A percentile compares a stretch with the other conserved stretches of the same genome.
Evolutionary conservation across 2,888 invertebrate genomes (phyloP).

Genomic region (Tetranychus truncatus): DNA sequence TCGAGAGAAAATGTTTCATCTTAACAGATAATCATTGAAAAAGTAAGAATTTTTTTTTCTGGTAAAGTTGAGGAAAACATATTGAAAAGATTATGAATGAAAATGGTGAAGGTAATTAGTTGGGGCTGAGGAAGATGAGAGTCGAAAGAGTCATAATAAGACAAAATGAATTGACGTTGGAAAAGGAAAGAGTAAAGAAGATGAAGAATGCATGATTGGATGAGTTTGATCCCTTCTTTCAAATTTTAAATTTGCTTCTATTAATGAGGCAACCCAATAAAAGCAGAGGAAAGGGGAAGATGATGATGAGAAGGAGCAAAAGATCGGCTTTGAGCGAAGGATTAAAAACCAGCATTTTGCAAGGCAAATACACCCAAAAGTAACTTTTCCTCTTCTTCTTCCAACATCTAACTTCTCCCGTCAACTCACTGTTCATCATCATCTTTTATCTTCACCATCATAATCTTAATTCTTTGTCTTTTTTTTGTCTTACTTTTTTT

Average conservation of each 20-base stretch:
- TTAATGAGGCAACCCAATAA: slow-evolving; percentile 2
- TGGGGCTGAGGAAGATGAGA: neutral
- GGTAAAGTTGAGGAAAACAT: neutral
- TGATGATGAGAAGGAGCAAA: neutral
- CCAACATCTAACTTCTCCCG: neutral
- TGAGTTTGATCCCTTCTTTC: neutral
- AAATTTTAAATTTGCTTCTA: neutral
- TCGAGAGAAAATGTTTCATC: neutral
- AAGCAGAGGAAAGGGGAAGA: neutral
- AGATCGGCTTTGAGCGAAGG: neutral
- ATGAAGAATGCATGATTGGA: neutral
- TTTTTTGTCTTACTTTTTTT: neutral
- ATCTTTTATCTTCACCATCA: slow-evolving; percentile 1
- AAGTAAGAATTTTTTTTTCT: neutral
- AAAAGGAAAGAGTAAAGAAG: slow-evolving; percentile 2
- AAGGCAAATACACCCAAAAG: neutral
- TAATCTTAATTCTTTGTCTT: neutral
- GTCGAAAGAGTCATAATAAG: neutral
- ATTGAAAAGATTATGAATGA: slow-evolving; percentile 7
- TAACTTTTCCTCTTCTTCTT: neutral
- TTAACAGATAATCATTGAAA: neutral
- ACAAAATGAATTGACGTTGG: neutral
- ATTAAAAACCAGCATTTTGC: slow-evolving; percentile 1
- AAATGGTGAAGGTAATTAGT: neutral
- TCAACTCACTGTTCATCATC: neutral